Conservation (phyloP, 2,113 vertebrate genomes). For the Lasiurus borealis region DNA sequence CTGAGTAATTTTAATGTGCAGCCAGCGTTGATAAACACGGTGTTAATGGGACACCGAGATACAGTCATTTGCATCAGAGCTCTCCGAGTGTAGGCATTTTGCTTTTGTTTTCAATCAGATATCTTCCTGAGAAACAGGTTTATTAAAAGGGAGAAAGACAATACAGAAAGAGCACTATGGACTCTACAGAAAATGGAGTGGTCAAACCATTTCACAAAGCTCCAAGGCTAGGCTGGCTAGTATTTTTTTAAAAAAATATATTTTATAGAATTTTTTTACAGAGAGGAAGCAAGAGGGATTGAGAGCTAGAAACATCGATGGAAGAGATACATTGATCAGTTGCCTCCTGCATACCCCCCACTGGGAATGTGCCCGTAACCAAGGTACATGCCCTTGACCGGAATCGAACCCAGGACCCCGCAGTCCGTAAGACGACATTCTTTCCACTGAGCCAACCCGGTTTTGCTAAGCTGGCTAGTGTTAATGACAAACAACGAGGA, state of each 20-base stretch:
- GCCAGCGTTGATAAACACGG: background rate
- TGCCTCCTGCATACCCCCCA: no score
- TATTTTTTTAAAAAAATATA: background rate
- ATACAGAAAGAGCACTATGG: background rate
- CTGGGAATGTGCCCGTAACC: no score
- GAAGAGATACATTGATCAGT: no score
- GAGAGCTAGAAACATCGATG: no score
- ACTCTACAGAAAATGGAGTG: background rate
- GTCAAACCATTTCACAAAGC: background rate
- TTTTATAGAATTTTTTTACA: no score
- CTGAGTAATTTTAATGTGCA: background rate
- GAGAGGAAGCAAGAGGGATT: no score
- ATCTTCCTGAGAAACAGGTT: background rate
- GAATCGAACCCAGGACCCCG: no score
- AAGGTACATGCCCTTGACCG: no score
- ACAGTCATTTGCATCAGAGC: background rate
- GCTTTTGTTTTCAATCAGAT: background rate
- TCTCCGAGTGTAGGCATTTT: background rate
- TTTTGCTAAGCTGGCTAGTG: no score
- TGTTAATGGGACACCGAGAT: background rate
- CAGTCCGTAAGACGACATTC: no score
- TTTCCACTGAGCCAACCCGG: no score
- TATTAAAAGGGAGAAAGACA: background rate
- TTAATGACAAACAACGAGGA: background rate
- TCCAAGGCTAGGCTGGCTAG: background rate